Evolutionary conservation across 2,797 vertebrate genomes (phyloP).

Genomic region (Phalloptychus januarius): DNA sequence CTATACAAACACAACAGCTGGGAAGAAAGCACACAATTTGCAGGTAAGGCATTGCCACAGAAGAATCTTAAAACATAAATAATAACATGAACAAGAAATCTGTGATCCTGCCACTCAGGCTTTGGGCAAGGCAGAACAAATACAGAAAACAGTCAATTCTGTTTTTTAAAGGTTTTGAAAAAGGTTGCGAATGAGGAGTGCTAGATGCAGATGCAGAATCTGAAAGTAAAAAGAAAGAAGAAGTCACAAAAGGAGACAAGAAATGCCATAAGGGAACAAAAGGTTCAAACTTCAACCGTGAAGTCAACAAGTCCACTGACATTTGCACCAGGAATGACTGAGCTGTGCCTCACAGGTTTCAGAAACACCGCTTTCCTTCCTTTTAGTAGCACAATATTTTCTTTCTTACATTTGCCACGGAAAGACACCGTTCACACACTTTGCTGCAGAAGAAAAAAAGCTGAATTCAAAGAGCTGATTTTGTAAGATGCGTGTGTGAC

Average conservation of each 20-base stretch:
- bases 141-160: slow-evolving; percentile 47
- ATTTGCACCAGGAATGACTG: slow-evolving; percentile 75
- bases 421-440: slow-evolving; percentile 61
- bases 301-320: slow-evolving; percentile 81
- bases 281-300: slow-evolving; percentile 70
- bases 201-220: slow-evolving; percentile 44
- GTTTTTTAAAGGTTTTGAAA: slow-evolving; percentile 58
- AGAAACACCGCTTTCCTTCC: slow-evolving; percentile 55
- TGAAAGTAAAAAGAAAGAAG: slow-evolving; percentile 51
- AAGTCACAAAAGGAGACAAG: slow-evolving; percentile 21
- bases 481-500: slow-evolving; percentile 51
- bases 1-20: slow-evolving; percentile 27
- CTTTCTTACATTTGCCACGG: slow-evolving; percentile 55
- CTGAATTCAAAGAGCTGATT: slow-evolving; percentile 51
- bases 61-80: slow-evolving; percentile 13
- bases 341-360: slow-evolving; percentile 67
- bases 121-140: slow-evolving; percentile 37
- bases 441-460: slow-evolving; percentile 34
- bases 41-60: slow-evolving; percentile 35
- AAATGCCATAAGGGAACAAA: slow-evolving; percentile 39
- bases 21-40: slow-evolving; percentile 27
- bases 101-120: slow-evolving; percentile 45
- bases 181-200: slow-evolving; percentile 38
- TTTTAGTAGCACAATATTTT: slow-evolving; percentile 60
- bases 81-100: slow-evolving; percentile 25